Evolutionary conservation across 2,113 vertebrate genomes (phyloP).

Genomic region (Anas platyrhynchos): DNA sequence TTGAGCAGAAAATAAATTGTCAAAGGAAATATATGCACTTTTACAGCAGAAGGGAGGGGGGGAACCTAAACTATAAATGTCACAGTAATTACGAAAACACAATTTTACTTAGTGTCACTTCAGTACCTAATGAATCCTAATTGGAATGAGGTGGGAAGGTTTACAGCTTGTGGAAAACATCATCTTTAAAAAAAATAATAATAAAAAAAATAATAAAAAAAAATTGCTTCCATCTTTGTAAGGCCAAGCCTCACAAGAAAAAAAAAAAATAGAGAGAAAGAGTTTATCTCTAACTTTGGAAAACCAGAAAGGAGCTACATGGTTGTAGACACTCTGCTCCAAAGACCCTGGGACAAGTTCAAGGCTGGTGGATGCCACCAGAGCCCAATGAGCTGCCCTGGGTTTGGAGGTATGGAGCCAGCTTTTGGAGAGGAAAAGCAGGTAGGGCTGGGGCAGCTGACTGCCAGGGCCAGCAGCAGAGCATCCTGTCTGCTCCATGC

Average conservation of each 20-base stretch:
- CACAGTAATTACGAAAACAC: neutral
- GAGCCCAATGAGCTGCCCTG: rapidly evolving
- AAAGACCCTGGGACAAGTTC: neutral
- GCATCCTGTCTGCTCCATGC: neutral
- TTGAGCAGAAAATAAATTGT: neutral
- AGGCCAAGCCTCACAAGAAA: neutral
- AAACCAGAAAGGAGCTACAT: neutral
- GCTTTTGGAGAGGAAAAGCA: neutral
- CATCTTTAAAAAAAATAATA: neutral
- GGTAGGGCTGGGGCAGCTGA: rapidly evolving
- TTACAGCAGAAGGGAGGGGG: neutral
- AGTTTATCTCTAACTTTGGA: neutral
- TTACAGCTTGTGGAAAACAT: neutral
- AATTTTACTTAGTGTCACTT: neutral
- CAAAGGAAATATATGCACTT: neutral
- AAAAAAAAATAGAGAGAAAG: neutral
- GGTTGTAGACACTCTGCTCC: neutral
- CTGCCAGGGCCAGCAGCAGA: neutral
- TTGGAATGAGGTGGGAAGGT: neutral
- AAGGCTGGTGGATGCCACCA: neutral
- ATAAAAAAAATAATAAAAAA: no score
- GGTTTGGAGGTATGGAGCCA: neutral
- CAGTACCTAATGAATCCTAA: neutral
- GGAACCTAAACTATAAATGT: neutral
- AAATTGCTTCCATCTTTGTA: neutral